A percentile compares a stretch with the other conserved stretches of the same genome.
Evolutionary conservation across 2,888 invertebrate species (phyloP).

Genomic region (Schizaphis graminum): DNA sequence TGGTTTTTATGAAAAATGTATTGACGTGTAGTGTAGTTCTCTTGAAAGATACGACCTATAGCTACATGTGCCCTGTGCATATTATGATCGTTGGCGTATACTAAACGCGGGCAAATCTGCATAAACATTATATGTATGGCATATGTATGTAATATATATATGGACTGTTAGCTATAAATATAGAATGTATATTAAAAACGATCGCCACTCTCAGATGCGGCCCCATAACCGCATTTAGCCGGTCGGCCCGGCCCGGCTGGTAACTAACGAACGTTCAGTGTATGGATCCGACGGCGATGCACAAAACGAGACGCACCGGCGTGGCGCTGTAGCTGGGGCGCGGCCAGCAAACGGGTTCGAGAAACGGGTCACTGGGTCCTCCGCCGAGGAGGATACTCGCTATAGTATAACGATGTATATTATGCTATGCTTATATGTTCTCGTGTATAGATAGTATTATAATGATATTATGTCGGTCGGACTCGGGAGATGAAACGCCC

Average conservation of each 20-base stretch:
- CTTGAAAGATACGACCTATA: neutral
- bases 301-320: neutral
- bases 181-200: neutral
- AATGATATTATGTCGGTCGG: constrained; percentile 9
- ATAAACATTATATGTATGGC: neutral
- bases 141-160: neutral
- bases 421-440: neutral
- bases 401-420: neutral
- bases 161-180: neutral
- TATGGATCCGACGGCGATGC: neutral
- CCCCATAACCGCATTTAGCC: constrained; percentile 46
- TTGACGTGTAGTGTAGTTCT: neutral
- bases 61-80: neutral
- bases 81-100: neutral
- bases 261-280: neutral
- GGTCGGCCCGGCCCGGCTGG: neutral
- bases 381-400: neutral
- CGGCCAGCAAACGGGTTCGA: constrained; percentile 53
- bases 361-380: constrained; percentile 63
- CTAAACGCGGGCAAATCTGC: neutral
- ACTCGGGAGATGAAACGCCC: constrained; percentile 16
- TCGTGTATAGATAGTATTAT: neutral
- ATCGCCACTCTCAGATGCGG: neutral
- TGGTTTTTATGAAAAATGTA: neutral
- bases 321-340: constrained; percentile 31